Evolutionary conservation across 2,113 vertebrate genomes (phyloP), one percentile per base, ranked within the genome.

Genomic region (Oncorhynchus kisutch): DNA sequence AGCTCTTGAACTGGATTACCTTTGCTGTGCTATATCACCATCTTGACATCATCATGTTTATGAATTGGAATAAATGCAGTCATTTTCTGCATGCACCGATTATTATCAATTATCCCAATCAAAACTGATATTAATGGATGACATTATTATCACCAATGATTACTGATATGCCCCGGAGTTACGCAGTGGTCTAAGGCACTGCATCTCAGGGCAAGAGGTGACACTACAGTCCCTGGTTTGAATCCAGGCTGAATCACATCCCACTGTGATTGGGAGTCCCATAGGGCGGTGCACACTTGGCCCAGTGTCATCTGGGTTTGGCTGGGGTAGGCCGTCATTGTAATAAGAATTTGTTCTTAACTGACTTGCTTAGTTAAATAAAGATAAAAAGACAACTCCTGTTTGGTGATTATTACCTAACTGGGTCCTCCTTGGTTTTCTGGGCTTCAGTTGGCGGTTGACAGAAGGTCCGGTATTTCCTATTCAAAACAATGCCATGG

Each of bases 401-500:
- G 59, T 20, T 20, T 57, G 13, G 18, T 11, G 22, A 71, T 25
- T 51, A 27, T 87, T 84, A 92, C 90, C 87, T 62, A 75, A 22
- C 77, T 34, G 72, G 7, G n/a, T 54, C 59, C 84, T 87, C 75
- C 62, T 62, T 22, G 18, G 71, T 84, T 83, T 87, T 13, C 88
- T 82, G 57, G 91, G 85, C 57, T 94, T 88, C 77, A 81, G 24
- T 25, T 88, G 84, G 83, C 90, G 71, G n/a, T 91, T 91, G 45
- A 91, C 1, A 62, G 20, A 22, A 1, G 90, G 89, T 3, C 82
- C 82, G 90, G 77, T 49, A 39, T 76, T 78, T 73, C 49, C 81
- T 70, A 71, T 45, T 29, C 8, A 45, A 34, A 34, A 27, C 18
- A 13, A 59, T 18, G 2, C 27, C 31, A 68, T 34, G 5, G 7